These are phyloP conservation scores for Xenopus laevis DNA, from an alignment of 2,113 vertebrate genomes.

Conservation along the genomic window DNA sequence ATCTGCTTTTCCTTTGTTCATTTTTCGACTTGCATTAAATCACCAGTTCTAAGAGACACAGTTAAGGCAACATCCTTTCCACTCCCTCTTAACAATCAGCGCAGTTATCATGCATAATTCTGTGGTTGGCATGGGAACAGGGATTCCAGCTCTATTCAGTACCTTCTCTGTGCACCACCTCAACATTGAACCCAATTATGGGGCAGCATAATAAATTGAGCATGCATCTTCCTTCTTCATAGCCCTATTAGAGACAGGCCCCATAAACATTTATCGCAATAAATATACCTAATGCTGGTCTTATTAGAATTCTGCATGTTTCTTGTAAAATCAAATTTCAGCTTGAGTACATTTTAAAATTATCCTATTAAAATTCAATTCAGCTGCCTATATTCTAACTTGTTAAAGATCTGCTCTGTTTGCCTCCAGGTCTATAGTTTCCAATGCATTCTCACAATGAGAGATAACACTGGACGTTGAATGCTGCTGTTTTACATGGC, in stretches of 20 bases:
- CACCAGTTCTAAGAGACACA: conserved; percentile 31
- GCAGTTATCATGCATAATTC: conserved; percentile 43
- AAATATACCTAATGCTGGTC: conserved; percentile 44
- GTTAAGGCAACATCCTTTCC: conserved; percentile 37
- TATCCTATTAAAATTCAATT: conserved; percentile 57
- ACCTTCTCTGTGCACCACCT: conserved; percentile 41
- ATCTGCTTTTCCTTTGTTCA: conserved; percentile 28
- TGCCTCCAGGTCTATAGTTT: conserved; percentile 34
- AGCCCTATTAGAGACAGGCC: conserved; percentile 28
- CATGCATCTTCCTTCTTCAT: conserved; percentile 34
- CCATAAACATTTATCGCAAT: conserved; percentile 48
- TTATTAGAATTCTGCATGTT: conserved; percentile 47
- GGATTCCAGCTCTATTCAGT: conserved; percentile 33
- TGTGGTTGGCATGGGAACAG: conserved; percentile 41
- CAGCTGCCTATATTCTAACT: conserved; percentile 48
- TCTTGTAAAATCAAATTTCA: conserved; percentile 53
- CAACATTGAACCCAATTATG: conserved; percentile 45
- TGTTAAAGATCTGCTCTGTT: conserved; percentile 43
- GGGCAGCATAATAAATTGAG: conserved; percentile 40
- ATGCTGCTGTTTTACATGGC: conserved; percentile 12
- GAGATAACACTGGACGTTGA: conserved; percentile 16
- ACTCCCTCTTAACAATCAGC: conserved; percentile 42
- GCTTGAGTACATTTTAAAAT: conserved; percentile 55
- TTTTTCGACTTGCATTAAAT: conserved; percentile 36
- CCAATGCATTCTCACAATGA: conserved; percentile 5